phyloP scores from a whole-genome alignment of 1,140 invertebrate species.

The Andrena cerasifolii region DNA sequence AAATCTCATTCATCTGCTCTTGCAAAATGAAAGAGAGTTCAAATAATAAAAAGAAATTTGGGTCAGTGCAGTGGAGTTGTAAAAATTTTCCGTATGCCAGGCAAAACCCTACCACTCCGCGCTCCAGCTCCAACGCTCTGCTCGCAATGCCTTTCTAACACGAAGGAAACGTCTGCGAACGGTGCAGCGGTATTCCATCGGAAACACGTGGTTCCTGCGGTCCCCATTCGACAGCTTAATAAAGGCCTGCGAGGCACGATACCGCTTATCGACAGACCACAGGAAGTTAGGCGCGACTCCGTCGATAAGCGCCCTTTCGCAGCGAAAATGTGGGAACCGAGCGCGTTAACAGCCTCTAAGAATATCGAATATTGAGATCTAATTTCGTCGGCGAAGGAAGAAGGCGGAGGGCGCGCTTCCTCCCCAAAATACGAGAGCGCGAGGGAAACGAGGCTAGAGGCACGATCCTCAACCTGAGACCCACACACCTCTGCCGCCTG shows the following conservation, averaged over 20 bases:
- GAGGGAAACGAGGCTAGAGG: not conserved
- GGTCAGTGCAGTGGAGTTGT: too few species aligned
- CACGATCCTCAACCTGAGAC: constrained; percentile 23
- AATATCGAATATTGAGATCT: constrained; percentile 5
- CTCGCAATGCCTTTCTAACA: too few species aligned
- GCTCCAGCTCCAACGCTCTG: too few species aligned
- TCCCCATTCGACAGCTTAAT: constrained; percentile 31
- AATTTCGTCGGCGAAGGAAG: constrained; percentile 25
- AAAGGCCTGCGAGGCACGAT: constrained; percentile 47
- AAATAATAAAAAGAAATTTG: too few species aligned
- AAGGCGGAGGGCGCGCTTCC: not conserved
- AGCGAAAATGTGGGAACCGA: not conserved
- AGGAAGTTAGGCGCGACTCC: constrained; percentile 49
- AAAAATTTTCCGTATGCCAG: too few species aligned
- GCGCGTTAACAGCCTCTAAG: not conserved
- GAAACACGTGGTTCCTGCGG: constrained; percentile 22
- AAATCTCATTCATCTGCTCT: too few species aligned
- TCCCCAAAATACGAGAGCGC: constrained; percentile 17
- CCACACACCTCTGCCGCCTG: not conserved
- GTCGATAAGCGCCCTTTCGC: constrained; percentile 43
- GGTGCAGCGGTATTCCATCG: constrained; percentile 17
- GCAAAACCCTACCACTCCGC: too few species aligned
- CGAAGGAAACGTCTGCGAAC: constrained; percentile 10
- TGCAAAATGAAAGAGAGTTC: too few species aligned
- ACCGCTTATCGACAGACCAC: constrained; percentile 57